phyloP scores from a whole-genome alignment of 2,888 invertebrate genomes.

The Dione juno region DNA sequence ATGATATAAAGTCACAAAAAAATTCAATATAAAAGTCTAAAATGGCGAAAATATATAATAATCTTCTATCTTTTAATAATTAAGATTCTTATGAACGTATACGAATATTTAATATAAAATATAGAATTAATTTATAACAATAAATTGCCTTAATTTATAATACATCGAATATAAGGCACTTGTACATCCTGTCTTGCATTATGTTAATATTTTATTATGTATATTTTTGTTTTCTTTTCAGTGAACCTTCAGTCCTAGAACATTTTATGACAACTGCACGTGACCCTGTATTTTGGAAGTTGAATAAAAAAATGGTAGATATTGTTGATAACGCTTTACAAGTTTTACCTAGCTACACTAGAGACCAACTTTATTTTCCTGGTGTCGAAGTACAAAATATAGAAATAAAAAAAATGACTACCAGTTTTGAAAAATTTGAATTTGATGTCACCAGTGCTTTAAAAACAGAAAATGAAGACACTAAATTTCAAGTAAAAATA shows the following conservation, averaged over 20 bases:
- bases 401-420: slow-evolving; percentile 85
- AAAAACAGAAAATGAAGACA: slow-evolving; percentile 60
- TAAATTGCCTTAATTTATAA: background rate
- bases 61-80: no score
- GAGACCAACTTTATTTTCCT: slow-evolving; percentile 84
- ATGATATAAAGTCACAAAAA: no score
- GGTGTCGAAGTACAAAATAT: slow-evolving; percentile 85
- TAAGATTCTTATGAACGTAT: no score
- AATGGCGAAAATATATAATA: no score
- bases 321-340: slow-evolving; percentile 83
- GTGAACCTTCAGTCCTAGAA: slow-evolving; percentile 63
- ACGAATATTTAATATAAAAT: no score
- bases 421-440: slow-evolving; percentile 86
- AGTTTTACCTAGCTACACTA: slow-evolving; percentile 81
- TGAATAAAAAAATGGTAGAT: slow-evolving; percentile 85
- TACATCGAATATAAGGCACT: background rate
- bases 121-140: background rate
- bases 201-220: no score
- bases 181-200: background rate
- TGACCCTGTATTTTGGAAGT: slow-evolving; percentile 88
- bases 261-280: slow-evolving; percentile 85
- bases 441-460: slow-evolving; percentile 85
- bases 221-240: slow-evolving; percentile 54
- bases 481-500: slow-evolving; percentile 71
- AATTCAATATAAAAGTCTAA: no score